These are phyloP conservation scores for Hypomesus transpacificus DNA, from an alignment of 2,113 vertebrate species.

Conservation along the genomic window DNA sequence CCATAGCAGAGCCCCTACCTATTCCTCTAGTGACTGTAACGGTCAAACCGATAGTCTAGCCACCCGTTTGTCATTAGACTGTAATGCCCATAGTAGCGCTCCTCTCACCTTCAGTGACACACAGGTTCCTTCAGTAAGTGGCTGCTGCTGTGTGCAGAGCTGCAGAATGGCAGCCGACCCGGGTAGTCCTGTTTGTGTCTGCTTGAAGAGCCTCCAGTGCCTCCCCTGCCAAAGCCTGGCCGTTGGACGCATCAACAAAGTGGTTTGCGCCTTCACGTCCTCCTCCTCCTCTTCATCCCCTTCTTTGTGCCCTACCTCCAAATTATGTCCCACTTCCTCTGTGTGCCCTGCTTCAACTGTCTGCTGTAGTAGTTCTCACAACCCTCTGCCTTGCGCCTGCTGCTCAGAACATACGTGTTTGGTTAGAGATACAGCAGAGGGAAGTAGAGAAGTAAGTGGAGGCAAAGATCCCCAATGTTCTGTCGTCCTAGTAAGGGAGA, in stretches of 20 bases:
- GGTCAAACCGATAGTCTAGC: slow-evolving; percentile 30
- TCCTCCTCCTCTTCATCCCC: slow-evolving; percentile 24
- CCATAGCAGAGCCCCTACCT: slow-evolving; percentile 5
- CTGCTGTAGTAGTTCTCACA: slow-evolving; percentile 50
- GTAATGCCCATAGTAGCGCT: slow-evolving; percentile 31
- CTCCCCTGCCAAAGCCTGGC: slow-evolving; percentile 76
- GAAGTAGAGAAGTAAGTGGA: slow-evolving; percentile 37
- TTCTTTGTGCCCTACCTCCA: slow-evolving; percentile 29
- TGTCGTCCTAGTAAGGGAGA: slow-evolving; percentile 53
- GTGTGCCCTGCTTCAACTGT: slow-evolving; percentile 55
- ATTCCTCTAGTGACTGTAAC: slow-evolving; percentile 33
- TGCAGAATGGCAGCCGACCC: slow-evolving; percentile 66
- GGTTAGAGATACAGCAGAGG: slow-evolving; percentile 49
- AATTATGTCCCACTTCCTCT: slow-evolving; percentile 17
- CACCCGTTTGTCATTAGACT: slow-evolving; percentile 27
- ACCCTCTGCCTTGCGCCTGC: slow-evolving; percentile 46
- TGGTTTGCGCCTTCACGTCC: slow-evolving; percentile 55
- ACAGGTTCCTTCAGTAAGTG: slow-evolving; percentile 41
- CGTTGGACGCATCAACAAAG: slow-evolving; percentile 68
- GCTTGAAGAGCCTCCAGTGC: slow-evolving; percentile 77
- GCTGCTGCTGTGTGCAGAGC: slow-evolving; percentile 73
- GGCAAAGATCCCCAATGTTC: slow-evolving; percentile 45
- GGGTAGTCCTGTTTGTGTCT: slow-evolving; percentile 68
- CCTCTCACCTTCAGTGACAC: slow-evolving; percentile 64
- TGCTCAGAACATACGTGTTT: too few species aligned